Evolutionary conservation across 2,888 invertebrate genomes (phyloP), one percentile per base, ranked within the genome.

Genomic region (Eilema caniola): DNA sequence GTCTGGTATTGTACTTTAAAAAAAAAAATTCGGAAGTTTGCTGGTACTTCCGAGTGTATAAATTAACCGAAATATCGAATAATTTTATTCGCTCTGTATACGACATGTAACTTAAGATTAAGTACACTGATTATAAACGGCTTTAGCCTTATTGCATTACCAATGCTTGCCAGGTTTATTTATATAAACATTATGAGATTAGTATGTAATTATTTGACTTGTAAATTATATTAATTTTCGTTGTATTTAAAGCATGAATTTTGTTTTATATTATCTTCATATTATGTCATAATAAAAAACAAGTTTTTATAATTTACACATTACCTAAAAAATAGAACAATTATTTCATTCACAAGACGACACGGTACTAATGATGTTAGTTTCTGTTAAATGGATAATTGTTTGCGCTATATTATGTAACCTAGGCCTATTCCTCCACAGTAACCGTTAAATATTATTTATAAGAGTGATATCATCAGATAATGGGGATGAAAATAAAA

Each of bases 251-350:
- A 53, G 20, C n/a, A 53, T n/a, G 53, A 8, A n/a, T 53, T 2
- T 53, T 53, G 20, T 53, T n/a, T n/a, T 7, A 20, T 4, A 41
- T 41, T 41, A 41, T 41, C 60, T 60, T 31, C 31, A 16, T 57
- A 59, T 59, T 61, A 61, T 31, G n/a, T 61, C 60, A 60, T 61
- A 61, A 31, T 31, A 53, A 53, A 53, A 47, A 53, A n/a, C n/a
- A n/a, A n/a, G 7, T 53, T n/a, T 20, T n/a, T 10, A 20, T 20
- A 47, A 47, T 8, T 20, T 16, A 16, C 3, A 31, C 11, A 61
- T 61, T 61, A 31, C 61, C 11, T 31, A 28, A 61, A n/a, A 61
- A 31, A 31, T 31, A n/a, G 8, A 31, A 11, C 31, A 10, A 61
- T 61, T 61, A 61, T 10, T 31, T 61, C 61, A 31, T 61, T 61